Percentiles rank a stretch among this genome's conserved stretches.
Evolutionary conservation across 2,113 vertebrate genomes (phyloP).

Genomic region (Chamaea fasciata): DNA sequence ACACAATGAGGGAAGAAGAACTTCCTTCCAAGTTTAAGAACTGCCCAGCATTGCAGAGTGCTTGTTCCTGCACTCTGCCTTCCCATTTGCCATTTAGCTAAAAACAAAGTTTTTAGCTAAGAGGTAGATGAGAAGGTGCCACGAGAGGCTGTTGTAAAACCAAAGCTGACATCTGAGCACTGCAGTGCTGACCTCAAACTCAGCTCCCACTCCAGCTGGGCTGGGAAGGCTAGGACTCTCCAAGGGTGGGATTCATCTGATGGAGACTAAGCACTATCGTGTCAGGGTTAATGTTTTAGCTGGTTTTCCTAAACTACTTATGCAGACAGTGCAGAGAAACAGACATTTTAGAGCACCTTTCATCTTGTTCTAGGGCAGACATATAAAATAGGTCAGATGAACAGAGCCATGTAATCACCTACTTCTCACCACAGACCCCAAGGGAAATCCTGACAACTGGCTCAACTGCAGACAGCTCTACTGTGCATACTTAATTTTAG

Average conservation of each 20-base stretch:
- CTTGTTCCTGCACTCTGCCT: not conserved
- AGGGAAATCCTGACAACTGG: not conserved
- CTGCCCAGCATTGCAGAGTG: not conserved
- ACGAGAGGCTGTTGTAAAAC: not conserved
- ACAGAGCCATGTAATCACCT: not conserved
- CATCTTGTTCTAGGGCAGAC: not conserved
- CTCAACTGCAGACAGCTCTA: not conserved
- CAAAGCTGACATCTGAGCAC: not conserved
- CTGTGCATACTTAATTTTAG: not conserved
- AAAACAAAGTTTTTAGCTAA: not conserved
- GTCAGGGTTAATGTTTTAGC: not conserved
- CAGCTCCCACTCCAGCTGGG: not conserved
- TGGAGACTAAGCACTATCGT: not conserved
- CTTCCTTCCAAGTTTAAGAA: not conserved
- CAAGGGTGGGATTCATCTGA: not conserved
- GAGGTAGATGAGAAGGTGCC: not conserved
- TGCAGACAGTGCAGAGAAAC: not conserved
- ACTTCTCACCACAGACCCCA: slow-evolving; percentile 6
- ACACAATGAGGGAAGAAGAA: not conserved
- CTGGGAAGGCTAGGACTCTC: not conserved
- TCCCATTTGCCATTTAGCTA: not conserved
- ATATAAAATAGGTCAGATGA: slow-evolving; percentile 12
- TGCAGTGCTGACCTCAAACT: not conserved
- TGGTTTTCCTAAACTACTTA: not conserved
- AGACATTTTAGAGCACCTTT: not conserved